Evolutionary conservation across 2,888 invertebrate species (phyloP), one percentile per base, ranked within the genome.

Genomic region (Cephus pygmeus): DNA sequence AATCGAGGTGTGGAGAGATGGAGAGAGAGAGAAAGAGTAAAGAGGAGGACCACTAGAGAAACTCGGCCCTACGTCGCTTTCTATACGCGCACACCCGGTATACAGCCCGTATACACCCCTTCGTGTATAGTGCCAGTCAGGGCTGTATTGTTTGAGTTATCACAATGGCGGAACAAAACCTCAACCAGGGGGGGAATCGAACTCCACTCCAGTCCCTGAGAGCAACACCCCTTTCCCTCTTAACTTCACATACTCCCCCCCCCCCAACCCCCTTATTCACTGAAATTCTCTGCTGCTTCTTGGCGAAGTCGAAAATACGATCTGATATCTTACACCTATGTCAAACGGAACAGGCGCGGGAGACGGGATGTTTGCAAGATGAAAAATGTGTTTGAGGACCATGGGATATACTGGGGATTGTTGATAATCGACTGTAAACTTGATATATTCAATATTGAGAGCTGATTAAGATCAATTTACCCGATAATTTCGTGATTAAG

Each of bases 151-250:
- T 89, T 89, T 85, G 87, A 88, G 85, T 87, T 88, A 86, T 88
- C 86, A 89, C 89, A 89, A 90, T 90, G 85, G 86, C 78, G 80
- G 85, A 85, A 85, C 88, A 87, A 89, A 89, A 89, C 87, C 86
- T 87, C 85, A 82, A 85, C 83, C 85, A 78, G 23, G 56, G 56
- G 23, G 40, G 6, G 84, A 85, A 88, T 88, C 86, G 87, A 88
- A 88, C 86, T 85, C 82, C 82, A 82, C 85, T 78, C 79, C 80
- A 34, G 56, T 35, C 23, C 31, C 31, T 68, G 75, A 68, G 34
- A 74, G 68, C 76, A 75, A 11, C 76, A 73, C 76, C 73, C 56
- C 30, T 68, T 71, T 69, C 35, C 74, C 40, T 71, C 75, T 34
- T 78, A 69, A 73, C 69, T 75, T 73, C 76, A 74, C 34, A 34